Evolutionary conservation across 1,140 invertebrate genomes (phyloP), one percentile per base, ranked within the genome.

Genomic region (Solenopsis fugax): DNA sequence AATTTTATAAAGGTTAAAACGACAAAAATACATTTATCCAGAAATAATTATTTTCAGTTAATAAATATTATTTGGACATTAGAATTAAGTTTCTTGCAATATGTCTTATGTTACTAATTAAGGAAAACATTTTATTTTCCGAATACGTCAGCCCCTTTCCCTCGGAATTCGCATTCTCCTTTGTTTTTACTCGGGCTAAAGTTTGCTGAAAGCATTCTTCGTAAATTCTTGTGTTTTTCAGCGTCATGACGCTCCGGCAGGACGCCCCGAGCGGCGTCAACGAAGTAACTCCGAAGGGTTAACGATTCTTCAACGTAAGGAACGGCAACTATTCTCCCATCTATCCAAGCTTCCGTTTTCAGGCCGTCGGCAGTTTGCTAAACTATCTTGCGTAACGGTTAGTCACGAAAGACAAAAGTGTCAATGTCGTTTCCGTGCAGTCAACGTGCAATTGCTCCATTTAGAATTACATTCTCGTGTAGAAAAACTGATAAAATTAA

Each of bases 181-280:
- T 72, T 58, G 67, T 81, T 81, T 81, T 81, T 81, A 56, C 65
- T 71, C 37, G 4, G 1, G 65, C 78, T 72, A 41, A 81, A 81
- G 65, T 72, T 81, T 56, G 77, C 34, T 72, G 65, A 81, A 81
- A 71, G 78, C 78, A 81, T 81, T 81, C 78, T 81, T 81, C 65
- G 50, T 72, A 81, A 81, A 81, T 81, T 81, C 78, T 72, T 81
- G 78, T 81, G 78, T 81, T 81, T 81, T 81, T 81, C 65, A 81
- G 1, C 21, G 64, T 56, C 78, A 37, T 69, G 21, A 69, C 77
- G 64, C 4, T 71, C n/a, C 34, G 21, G 50, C n/a, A 56, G 37
- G 64, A 29, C 50, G 78, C 78, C 78, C 12, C 48, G 50, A 81
- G 78, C 65, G 50, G 37, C 78, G 65, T 81, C 78, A 81, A 71